Base-by-base conservation (phyloP, 2,113 vertebrate species). In the Zapus hudsonius region DNA sequence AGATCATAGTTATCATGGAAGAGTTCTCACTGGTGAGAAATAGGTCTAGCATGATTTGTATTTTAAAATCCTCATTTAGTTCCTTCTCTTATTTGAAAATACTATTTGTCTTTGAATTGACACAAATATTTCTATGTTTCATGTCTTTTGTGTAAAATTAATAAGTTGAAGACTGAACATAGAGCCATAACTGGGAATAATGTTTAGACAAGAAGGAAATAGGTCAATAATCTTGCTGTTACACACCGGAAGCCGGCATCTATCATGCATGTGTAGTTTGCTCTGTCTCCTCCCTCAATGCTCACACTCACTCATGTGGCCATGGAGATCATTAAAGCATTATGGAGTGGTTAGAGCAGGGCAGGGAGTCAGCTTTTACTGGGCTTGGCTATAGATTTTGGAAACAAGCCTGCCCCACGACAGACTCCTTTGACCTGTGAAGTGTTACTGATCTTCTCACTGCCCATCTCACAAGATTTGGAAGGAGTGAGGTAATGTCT, bases 401-500 rank as follows among this genome's bases (percentile, higher is more conserved):
- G 80, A 70, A 89, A 89, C 29, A 73, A 29, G 44, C 25, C 64
- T 85, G 82, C 59, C 27, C n/a, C 70, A 83, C 78, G 57, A 31
- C 40, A 82, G 70, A 79, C 38, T 87, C 63, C 25, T 66, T 7
- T 95, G 81, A 96, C 84, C 73, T 95, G 31, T 83, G 66, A 92
- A 59, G 36, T 84, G 52, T 84, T 88, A 66, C 69, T 92, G 84
- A 76, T 94, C 84, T 80, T 95, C 67, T 90, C 83, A 52, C 69
- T 91, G 92, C 81, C 87, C 75, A 88, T 70, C 89, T 95, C 74
- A 84, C 27, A 95, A 93, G 73, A 86, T 91, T 78, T 75, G 69
- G 59, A 40, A 95, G 70, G 95, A 92, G 93, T 97, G 96, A 97
- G 87, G 94, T 97, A 96, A 97, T 89, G 95, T 97, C 97, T 97